Percentiles rank a stretch among this genome's conserved stretches.
Evolutionary conservation across 1,140 invertebrate species (phyloP).

Genomic region (Lethocerus indicus): DNA sequence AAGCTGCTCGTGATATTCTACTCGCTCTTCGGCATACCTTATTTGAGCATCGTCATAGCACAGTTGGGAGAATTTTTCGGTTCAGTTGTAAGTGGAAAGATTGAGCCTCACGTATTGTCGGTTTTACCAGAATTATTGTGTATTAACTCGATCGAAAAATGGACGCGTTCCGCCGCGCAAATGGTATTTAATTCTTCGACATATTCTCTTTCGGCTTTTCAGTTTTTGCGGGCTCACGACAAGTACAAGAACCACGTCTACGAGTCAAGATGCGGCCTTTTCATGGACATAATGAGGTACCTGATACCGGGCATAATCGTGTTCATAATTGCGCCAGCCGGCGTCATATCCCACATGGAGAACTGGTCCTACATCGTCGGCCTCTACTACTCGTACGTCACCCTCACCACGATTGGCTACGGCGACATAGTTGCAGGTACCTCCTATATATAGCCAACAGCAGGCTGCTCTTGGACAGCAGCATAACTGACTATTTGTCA

Average conservation of each 20-base stretch:
- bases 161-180: no score
- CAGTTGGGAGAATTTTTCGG: conserved; percentile 67
- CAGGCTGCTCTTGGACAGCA: no score
- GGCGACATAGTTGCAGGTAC: conserved; percentile 79
- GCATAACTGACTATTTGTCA: no score
- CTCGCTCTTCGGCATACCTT: conserved; percentile 83
- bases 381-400: conserved; percentile 84
- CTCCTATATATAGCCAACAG: conserved; percentile 4
- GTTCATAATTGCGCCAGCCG: conserved; percentile 84
- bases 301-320: conserved; percentile 70
- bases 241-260: conserved; percentile 56
- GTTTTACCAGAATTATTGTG: no score
- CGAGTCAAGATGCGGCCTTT: conserved; percentile 49
- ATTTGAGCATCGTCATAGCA: conserved; percentile 73
- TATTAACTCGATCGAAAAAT: no score
- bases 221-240: conserved; percentile 52
- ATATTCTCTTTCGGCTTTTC: conserved; percentile 15
- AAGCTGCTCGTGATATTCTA: conserved; percentile 85
- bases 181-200: no score
- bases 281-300: conserved; percentile 60
- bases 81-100: conserved; percentile 33
- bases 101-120: no score
- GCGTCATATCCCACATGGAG: conserved; percentile 74
- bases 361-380: conserved; percentile 77
- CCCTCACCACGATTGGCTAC: conserved; percentile 85